Base-by-base conservation (phyloP, 2,797 vertebrate species). In the Cephalopachus bancanus region DNA sequence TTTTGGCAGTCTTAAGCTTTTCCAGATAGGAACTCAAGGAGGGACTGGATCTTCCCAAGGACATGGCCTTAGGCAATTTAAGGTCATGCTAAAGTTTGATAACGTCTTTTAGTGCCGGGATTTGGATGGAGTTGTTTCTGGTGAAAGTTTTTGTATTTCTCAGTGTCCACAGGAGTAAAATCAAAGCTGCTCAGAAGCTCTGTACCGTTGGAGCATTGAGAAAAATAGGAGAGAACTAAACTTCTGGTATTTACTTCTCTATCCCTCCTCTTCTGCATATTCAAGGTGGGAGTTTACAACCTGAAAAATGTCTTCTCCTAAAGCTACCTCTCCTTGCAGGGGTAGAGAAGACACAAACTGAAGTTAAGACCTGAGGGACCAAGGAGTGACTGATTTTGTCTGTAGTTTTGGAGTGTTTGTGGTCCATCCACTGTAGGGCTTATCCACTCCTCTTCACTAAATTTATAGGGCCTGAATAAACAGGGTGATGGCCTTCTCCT, bases 161-260 rank as follows among this genome's bases (percentile, higher is more conserved):
- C 28, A 71, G n/a, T 89, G 55, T 64, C 53, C 49, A 65, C 5
- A 71, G 55, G 3, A 69, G n/a, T 59, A 89, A 89, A 85, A 83
- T 37, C 33, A 80, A 89, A 44, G 37, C 10, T 53, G 24, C 53
- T 86, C 6, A 65, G 55, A 92, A 71, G 16, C 1, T 20, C 24
- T 57, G 44, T 72, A 33, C 59, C 74, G 12, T 69, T 89, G 49
- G 57, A 83, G n/a, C 64, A 79, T 4, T 81, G 67, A 91, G 83
- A 94, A 94, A 81, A 92, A 57, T 67, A 89, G 44, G 5, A 94
- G 3, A 75, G 83, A 95, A 79, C 28, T 69, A 51, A 78, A 85
- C 37, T 91, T 76, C 65, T 86, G 65, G 10, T 51, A 79, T 44
- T 95, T 6, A 22, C 3, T 81, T 92, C 26, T 90, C 37, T n/a